These are phyloP conservation scores for Ischnura elegans DNA, from an alignment of 2,888 invertebrate species.

Conservation along the genomic window DNA sequence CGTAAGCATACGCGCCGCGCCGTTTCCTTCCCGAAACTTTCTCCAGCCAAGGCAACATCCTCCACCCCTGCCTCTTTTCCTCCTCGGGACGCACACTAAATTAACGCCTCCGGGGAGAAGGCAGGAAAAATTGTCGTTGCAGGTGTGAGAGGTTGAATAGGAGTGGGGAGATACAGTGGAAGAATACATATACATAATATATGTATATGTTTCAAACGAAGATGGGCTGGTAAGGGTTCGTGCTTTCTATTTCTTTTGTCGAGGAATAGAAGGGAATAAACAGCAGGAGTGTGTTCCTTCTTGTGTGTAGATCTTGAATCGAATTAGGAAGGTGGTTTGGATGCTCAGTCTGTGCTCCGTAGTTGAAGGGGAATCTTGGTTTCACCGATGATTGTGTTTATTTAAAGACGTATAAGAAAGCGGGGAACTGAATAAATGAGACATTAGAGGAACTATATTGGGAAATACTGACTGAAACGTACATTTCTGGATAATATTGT, in stretches of 20 bases:
- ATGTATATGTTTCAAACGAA: not conserved
- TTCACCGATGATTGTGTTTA: not conserved
- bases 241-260: no score
- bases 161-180: not conserved
- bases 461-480: no score
- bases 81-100: conserved; percentile 45
- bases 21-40: not conserved
- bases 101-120: conserved; percentile 56
- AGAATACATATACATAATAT: no score
- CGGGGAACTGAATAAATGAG: no score
- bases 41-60: not conserved
- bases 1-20: not conserved
- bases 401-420: no score
- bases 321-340: not conserved
- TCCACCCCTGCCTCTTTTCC: not conserved
- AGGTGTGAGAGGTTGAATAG: not conserved
- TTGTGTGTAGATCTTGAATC: not conserved
- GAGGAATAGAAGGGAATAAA: not conserved
- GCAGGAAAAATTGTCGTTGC: not conserved
- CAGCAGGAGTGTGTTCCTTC: not conserved
- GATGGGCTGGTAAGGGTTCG: no score
- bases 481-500: no score
- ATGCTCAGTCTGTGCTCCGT: not conserved
- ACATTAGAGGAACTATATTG: no score
- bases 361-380: not conserved